phyloP scores from a whole-genome alignment of 1,140 invertebrate genomes.

The Drosophila eugracilis region DNA sequence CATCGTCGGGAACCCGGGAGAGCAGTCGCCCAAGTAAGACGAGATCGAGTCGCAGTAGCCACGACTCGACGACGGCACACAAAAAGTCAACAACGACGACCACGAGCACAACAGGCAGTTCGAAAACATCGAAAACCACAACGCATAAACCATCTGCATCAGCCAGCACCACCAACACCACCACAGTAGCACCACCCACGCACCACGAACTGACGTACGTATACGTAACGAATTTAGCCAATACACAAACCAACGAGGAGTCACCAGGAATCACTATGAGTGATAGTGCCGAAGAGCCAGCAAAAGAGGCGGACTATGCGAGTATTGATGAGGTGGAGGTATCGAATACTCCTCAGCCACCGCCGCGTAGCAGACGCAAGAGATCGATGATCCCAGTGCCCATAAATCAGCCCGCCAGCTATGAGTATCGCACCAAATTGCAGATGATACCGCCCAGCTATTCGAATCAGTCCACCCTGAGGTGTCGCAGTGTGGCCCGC shows the following conservation, averaged over 20 bases:
- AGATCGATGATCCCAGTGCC: conserved; percentile 70
- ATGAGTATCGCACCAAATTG: conserved; percentile 71
- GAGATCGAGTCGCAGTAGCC: conserved; percentile 55
- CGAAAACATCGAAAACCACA: conserved; percentile 57
- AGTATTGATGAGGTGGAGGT: conserved; percentile 55
- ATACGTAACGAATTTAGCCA: conserved; percentile 84
- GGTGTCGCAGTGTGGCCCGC: conserved; percentile 38
- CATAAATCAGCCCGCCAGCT: conserved; percentile 49
- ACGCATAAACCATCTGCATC: conserved; percentile 37
- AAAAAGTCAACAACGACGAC: conserved; percentile 61
- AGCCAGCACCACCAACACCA: conserved; percentile 31
- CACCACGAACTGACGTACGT: conserved; percentile 84
- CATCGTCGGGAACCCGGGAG: conserved; percentile 35
- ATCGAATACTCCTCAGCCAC: conserved; percentile 26
- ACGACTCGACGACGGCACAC: conserved; percentile 54
- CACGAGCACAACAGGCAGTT: conserved; percentile 24
- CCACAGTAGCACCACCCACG: conserved; percentile 40
- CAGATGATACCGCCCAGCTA: conserved; percentile 80
- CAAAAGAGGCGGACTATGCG: conserved; percentile 52
- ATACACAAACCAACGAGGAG: conserved; percentile 60
- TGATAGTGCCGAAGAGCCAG: neutral
- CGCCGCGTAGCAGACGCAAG: conserved; percentile 68
- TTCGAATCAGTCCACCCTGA: conserved; percentile 78
- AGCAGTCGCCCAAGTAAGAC: conserved; percentile 57
- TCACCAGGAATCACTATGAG: neutral